A percentile compares a stretch with the other conserved stretches of the same genome.
phyloP scores from a whole-genome alignment of 1,140 invertebrate species.

The Meloidogyne exigua region DNA sequence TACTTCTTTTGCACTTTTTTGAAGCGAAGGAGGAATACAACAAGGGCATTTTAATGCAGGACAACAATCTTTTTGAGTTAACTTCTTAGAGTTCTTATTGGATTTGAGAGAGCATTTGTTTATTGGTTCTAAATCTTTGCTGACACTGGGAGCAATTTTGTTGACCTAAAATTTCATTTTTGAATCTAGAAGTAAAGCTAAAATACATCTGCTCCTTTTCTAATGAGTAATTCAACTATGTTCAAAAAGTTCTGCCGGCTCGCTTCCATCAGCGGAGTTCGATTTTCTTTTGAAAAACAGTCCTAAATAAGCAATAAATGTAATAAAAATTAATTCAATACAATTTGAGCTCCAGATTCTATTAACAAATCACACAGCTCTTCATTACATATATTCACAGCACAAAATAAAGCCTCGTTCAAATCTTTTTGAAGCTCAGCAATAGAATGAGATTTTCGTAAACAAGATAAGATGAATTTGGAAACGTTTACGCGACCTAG shows the following conservation, averaged over 20 bases:
- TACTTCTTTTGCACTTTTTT: constrained; percentile 27
- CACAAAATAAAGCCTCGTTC: constrained; percentile 66
- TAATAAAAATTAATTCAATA: constrained; percentile 41
- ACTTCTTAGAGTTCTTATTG: constrained; percentile 21
- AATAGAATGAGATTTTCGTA: neutral
- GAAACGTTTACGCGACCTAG: constrained; percentile 16
- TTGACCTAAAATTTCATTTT: constrained; percentile 30
- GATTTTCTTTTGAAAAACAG: constrained; percentile 64
- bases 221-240: constrained; percentile 67
- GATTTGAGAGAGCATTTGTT: constrained; percentile 6
- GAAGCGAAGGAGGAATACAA: constrained; percentile 19
- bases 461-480: constrained; percentile 26
- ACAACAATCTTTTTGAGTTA: constrained; percentile 16
- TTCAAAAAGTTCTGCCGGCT: constrained; percentile 66
- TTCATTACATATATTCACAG: constrained; percentile 67
- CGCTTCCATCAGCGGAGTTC: constrained; percentile 69
- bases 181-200: neutral
- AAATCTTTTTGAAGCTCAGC: constrained; percentile 40
- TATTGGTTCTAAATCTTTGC: constrained; percentile 19
- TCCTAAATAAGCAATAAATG: constrained; percentile 27
- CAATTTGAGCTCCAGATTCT: constrained; percentile 65
- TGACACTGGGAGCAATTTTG: constrained; percentile 17
- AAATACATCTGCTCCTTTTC: constrained; percentile 62
- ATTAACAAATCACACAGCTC: constrained; percentile 65
- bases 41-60: constrained; percentile 21